Evolutionary conservation across 2,888 invertebrate genomes (phyloP).

Genomic region (Atherix ibis): DNA sequence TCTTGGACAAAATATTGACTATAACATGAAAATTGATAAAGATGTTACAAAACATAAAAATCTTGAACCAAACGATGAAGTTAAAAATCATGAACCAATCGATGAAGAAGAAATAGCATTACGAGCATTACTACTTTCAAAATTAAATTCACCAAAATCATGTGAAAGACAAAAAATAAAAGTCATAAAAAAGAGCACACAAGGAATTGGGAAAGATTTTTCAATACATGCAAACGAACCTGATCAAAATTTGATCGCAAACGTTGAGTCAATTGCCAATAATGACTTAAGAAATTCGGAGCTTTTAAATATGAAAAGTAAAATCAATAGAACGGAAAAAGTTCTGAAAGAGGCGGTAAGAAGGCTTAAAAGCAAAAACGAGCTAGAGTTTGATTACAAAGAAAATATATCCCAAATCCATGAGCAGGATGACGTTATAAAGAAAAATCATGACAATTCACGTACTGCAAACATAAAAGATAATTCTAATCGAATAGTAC

Average conservation of each 20-base stretch:
- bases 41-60: slow-evolving; percentile 8
- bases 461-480: slow-evolving; percentile 1
- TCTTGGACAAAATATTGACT: background rate
- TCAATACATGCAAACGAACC: background rate
- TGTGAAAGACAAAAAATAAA: background rate
- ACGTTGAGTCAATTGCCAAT: slow-evolving; percentile 12
- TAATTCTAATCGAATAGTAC: too few relatives aligned
- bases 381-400: background rate
- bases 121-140: slow-evolving; percentile 23
- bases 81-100: slow-evolving; percentile 12
- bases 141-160: slow-evolving; percentile 14
- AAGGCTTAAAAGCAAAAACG: slow-evolving; percentile 17
- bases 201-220: too few relatives aligned
- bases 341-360: slow-evolving; percentile 28
- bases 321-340: slow-evolving; percentile 10
- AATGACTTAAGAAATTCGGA: slow-evolving; percentile 19
- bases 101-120: slow-evolving; percentile 25
- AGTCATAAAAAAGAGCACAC: background rate
- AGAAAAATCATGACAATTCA: too few relatives aligned
- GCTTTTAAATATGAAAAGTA: slow-evolving; percentile 19
- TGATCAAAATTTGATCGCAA: background rate
- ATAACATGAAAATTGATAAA: slow-evolving; percentile 1
- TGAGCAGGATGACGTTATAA: too few relatives aligned
- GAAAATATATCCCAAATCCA: too few relatives aligned
- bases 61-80: slow-evolving; percentile 14